These are phyloP conservation scores for Cenopis cana DNA, from an alignment of 2,888 invertebrate genomes.

Conservation along the genomic window DNA sequence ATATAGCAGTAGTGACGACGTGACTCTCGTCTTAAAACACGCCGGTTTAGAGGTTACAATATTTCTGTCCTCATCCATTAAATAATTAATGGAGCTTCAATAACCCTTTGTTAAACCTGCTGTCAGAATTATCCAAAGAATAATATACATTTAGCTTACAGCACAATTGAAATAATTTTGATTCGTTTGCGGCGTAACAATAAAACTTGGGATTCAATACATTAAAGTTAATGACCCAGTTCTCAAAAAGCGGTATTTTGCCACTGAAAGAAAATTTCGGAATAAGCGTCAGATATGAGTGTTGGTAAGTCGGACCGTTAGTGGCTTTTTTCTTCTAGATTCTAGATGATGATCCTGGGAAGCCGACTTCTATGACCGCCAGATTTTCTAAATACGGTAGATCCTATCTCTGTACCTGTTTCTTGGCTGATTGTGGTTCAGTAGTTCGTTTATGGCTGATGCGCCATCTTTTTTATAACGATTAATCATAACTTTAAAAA, in stretches of 20 bases:
- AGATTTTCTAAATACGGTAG: too few relatives aligned
- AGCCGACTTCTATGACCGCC: too few relatives aligned
- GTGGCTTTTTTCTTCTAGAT: too few relatives aligned
- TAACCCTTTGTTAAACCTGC: constrained; percentile 33
- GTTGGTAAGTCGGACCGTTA: too few relatives aligned
- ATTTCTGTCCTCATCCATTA: constrained; percentile 23
- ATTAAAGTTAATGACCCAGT: not conserved
- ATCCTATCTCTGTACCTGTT: too few relatives aligned
- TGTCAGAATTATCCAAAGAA: constrained; percentile 18
- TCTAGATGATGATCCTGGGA: too few relatives aligned
- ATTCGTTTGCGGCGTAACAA: not conserved
- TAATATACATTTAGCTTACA: constrained; percentile 16
- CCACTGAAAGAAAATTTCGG: too few relatives aligned
- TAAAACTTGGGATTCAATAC: constrained; percentile 5
- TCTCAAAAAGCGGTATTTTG: not conserved
- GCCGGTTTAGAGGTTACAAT: not conserved
- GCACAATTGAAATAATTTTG: constrained; percentile 1
- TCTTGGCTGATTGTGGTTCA: too few relatives aligned
- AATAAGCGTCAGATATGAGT: too few relatives aligned
- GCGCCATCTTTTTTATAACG: too few relatives aligned
- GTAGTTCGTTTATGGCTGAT: too few relatives aligned
- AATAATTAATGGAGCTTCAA: constrained; percentile 39
- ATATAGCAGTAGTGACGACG: not conserved
- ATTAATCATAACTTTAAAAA: too few relatives aligned
- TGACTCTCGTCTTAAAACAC: not conserved